Percentiles rank a stretch among this genome's conserved stretches.
Conservation (phyloP, 2,797 vertebrate genomes). For the Masticophis lateralis region DNA sequence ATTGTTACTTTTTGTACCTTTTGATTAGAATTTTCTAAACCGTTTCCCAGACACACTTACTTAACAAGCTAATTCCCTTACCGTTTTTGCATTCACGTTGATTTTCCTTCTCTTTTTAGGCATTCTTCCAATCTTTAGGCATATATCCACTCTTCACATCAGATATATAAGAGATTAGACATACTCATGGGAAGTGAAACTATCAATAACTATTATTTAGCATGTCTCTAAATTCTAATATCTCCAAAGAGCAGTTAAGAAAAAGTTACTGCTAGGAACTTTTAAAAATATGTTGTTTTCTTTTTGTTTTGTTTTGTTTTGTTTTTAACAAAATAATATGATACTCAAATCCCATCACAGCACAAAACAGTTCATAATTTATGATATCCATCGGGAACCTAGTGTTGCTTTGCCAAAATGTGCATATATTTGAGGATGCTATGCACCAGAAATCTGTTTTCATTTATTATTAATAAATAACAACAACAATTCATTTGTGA, state of each 20-base stretch:
- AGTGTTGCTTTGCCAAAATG: background rate
- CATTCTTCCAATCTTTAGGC: background rate
- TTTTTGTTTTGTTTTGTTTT: background rate
- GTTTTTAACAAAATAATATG: background rate
- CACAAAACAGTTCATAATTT: background rate
- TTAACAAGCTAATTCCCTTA: background rate
- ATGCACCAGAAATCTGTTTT: background rate
- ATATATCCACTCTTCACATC: background rate
- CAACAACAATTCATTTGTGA: background rate
- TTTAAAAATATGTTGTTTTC: background rate
- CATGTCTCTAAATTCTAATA: background rate
- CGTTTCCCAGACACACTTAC: background rate
- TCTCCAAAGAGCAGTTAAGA: background rate
- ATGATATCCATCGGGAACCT: background rate
- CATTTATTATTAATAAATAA: background rate
- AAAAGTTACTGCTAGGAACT: background rate
- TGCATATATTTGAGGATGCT: background rate
- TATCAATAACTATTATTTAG: background rate
- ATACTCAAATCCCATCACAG: background rate
- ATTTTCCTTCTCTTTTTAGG: background rate
- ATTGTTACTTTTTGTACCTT: background rate
- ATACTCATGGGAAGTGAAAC: background rate
- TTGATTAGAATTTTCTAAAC: background rate
- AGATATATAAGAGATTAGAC: background rate
- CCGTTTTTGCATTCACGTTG: background rate